These are phyloP conservation scores for Acestrorhynchus altus DNA, from an alignment of 2,797 vertebrate genomes.

Conservation along the genomic window DNA sequence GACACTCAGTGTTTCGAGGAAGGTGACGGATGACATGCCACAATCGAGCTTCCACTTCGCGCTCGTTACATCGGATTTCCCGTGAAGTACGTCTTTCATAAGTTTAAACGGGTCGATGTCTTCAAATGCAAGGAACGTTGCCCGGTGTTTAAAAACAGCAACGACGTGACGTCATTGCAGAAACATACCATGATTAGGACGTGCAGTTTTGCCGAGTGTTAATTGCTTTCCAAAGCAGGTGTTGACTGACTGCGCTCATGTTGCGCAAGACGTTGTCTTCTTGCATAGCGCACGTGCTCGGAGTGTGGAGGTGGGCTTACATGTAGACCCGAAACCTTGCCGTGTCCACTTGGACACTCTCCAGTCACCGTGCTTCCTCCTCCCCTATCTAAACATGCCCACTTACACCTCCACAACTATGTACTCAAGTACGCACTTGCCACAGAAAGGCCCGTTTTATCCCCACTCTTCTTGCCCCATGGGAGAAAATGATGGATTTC, in stretches of 20 bases:
- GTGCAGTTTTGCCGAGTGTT: constrained; percentile 1
- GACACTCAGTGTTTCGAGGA: background rate
- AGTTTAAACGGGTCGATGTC: too few relatives aligned
- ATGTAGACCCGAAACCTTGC: background rate
- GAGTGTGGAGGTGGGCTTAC: background rate
- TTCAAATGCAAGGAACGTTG: too few relatives aligned
- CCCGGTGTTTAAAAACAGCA: too few relatives aligned
- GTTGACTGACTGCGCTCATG: background rate
- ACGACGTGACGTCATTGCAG: too few relatives aligned
- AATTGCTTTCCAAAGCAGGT: background rate
- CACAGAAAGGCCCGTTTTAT: constrained; percentile 46
- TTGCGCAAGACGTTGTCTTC: background rate
- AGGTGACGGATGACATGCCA: constrained; percentile 1
- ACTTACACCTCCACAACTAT: constrained; percentile 60
- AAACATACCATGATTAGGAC: background rate
- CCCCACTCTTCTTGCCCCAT: constrained; percentile 41
- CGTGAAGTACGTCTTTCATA: background rate
- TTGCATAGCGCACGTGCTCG: background rate
- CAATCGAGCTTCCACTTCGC: background rate
- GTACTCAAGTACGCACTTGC: constrained; percentile 62
- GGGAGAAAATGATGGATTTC: constrained; percentile 41
- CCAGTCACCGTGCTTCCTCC: constrained; percentile 15
- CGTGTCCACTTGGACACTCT: constrained; percentile 21
- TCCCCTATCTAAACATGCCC: constrained; percentile 45
- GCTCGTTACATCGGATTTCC: background rate